A percentile compares a stretch with the other conserved stretches of the same genome.
These are phyloP conservation scores for Bolinopsis microptera DNA, from an alignment of 37 sponge, comb jelly and placozoan species.

Conservation along the genomic window DNA sequence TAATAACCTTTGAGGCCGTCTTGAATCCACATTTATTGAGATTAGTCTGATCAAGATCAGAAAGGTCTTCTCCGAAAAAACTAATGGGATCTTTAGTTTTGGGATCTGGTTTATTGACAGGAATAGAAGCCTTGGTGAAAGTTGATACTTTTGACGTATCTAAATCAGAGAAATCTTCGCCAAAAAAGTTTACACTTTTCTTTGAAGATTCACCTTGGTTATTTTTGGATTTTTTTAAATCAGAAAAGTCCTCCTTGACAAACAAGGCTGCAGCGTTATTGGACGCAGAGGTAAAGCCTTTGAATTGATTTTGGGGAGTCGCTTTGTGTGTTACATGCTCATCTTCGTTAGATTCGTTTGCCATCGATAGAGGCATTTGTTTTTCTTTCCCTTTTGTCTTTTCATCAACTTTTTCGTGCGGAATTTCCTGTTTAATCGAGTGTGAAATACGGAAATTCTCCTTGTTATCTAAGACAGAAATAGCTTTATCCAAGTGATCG, in stretches of 20 bases:
- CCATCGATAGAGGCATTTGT: neutral
- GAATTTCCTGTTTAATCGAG: neutral
- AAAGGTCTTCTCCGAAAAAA: conserved; percentile 38
- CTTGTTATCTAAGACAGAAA: neutral
- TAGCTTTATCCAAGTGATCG: neutral
- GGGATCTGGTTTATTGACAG: neutral
- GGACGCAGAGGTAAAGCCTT: neutral
- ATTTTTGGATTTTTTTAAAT: too few species aligned
- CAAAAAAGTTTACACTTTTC: neutral
- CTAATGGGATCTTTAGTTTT: neutral
- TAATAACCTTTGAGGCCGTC: too few species aligned
- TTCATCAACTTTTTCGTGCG: neutral
- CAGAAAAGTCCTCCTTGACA: neutral
- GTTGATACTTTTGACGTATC: neutral
- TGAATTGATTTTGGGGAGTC: neutral
- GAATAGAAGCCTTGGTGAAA: neutral
- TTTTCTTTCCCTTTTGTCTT: neutral
- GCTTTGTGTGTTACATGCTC: neutral
- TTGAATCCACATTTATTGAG: too few species aligned
- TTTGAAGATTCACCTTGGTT: neutral
- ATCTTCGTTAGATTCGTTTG: neutral
- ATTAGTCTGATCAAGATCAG: neutral
- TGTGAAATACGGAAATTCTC: neutral
- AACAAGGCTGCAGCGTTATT: neutral
- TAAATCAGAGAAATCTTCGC: neutral